Conservation (phyloP, 1,140 invertebrate species). For the Homalodisca vitripennis region DNA sequence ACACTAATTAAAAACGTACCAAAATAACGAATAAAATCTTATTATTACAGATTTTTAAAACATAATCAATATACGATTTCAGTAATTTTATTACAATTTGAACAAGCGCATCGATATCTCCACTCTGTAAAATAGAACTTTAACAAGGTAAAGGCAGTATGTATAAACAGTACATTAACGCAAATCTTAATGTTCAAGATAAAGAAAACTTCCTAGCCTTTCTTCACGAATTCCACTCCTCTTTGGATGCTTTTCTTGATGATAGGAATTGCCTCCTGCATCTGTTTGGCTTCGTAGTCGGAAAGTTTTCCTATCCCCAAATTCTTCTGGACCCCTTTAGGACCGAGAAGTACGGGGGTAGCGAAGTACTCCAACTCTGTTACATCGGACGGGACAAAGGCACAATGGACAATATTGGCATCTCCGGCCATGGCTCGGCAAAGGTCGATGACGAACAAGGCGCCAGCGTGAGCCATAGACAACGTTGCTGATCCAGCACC, state of each 20-base stretch:
- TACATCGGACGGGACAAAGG: conserved; percentile 87
- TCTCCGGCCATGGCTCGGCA: conserved; percentile 85
- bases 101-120: too few species aligned
- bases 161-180: too few species aligned
- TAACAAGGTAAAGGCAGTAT: too few species aligned
- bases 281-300: conserved; percentile 80
- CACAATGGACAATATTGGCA: conserved; percentile 86
- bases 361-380: conserved; percentile 93
- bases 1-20: too few species aligned
- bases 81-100: too few species aligned
- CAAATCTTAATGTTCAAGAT: too few species aligned
- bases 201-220: too few species aligned
- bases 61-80: too few species aligned
- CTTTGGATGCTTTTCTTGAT: conserved; percentile 94
- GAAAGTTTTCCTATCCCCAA: conserved; percentile 90
- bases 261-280: conserved; percentile 89
- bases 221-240: too few species aligned
- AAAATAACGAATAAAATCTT: too few species aligned
- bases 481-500: conserved; percentile 97
- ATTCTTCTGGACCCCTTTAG: conserved; percentile 91
- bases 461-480: conserved; percentile 97
- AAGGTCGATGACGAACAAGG: conserved; percentile 81
- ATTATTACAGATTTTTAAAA: too few species aligned
- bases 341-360: conserved; percentile 88
- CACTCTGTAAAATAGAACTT: too few species aligned